These are phyloP conservation scores for Chrysochloris asiatica DNA, from an alignment of 2,113 vertebrate species.

Conservation along the genomic window DNA sequence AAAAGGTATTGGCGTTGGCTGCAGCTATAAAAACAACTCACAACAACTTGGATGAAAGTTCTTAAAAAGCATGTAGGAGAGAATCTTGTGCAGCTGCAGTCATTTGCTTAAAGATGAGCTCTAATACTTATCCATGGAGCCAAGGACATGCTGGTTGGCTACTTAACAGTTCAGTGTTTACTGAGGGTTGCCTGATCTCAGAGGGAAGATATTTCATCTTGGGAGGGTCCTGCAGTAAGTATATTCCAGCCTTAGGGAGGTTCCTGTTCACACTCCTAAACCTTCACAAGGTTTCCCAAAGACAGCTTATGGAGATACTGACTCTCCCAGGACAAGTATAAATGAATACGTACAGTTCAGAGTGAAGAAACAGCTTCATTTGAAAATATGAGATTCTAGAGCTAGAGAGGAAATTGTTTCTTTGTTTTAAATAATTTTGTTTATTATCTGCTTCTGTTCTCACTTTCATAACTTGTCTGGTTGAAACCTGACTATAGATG, in stretches of 20 bases:
- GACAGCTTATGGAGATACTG: not conserved
- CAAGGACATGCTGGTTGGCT: not conserved
- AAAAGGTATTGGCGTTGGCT: constrained; percentile 33
- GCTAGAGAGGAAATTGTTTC: not conserved
- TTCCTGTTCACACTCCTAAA: not conserved
- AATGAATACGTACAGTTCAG: not conserved
- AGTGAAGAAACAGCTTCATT: not conserved
- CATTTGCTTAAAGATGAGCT: constrained; percentile 22
- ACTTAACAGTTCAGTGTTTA: not conserved
- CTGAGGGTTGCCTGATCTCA: not conserved
- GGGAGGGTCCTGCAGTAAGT: too few relatives aligned
- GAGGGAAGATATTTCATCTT: too few relatives aligned
- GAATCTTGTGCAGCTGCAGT: not conserved
- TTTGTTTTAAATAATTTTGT: not conserved
- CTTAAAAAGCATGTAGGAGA: constrained; percentile 16
- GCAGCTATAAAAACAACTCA: constrained; percentile 47
- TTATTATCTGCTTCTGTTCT: not conserved
- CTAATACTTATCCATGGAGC: not conserved
- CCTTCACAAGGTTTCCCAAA: not conserved
- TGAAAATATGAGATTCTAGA: not conserved
- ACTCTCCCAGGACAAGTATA: not conserved
- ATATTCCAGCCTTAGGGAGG: too few relatives aligned
- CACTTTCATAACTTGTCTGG: not conserved
- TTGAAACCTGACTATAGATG: not conserved
- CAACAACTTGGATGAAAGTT: constrained; percentile 1